phyloP scores from a whole-genome alignment of 2,113 vertebrate genomes.

The Carassius gibelio region DNA sequence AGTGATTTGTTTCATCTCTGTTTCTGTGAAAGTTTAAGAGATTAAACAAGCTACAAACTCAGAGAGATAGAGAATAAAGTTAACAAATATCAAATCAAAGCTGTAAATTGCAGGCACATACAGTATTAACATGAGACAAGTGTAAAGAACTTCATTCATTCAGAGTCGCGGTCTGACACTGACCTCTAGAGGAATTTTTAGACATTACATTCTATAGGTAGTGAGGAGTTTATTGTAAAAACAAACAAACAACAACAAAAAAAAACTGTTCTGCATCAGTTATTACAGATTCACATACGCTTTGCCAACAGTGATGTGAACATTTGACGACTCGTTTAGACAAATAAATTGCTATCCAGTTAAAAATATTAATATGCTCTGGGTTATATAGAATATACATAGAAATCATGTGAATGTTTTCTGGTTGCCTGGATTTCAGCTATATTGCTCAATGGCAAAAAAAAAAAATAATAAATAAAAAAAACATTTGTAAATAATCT shows the following conservation, averaged over 20 bases:
- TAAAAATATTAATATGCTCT: not conserved
- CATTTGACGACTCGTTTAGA: not conserved
- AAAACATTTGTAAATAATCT: not conserved
- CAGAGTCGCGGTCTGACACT: conserved; percentile 24
- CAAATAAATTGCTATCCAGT: not conserved
- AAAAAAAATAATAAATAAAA: too few relatives aligned
- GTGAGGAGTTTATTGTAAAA: not conserved
- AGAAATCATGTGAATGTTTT: not conserved
- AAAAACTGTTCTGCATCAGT: not conserved
- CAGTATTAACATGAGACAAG: conserved; percentile 24
- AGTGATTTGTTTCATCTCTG: conserved; percentile 60
- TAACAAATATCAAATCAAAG: not conserved
- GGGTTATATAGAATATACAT: not conserved
- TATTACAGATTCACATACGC: conserved; percentile 1
- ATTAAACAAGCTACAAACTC: conserved; percentile 28
- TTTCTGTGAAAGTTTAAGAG: conserved; percentile 31
- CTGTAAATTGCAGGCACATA: conserved; percentile 17
- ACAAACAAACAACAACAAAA: too few relatives aligned
- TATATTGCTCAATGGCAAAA: not conserved
- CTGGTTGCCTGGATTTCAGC: not conserved
- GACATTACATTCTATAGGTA: conserved; percentile 34
- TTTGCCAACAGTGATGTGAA: conserved; percentile 1
- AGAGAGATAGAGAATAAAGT: not conserved
- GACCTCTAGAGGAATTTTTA: conserved; percentile 17
- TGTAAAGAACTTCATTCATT: conserved; percentile 42